Conservation (phyloP, 2,797 vertebrate species). For the Lemur catta region DNA sequence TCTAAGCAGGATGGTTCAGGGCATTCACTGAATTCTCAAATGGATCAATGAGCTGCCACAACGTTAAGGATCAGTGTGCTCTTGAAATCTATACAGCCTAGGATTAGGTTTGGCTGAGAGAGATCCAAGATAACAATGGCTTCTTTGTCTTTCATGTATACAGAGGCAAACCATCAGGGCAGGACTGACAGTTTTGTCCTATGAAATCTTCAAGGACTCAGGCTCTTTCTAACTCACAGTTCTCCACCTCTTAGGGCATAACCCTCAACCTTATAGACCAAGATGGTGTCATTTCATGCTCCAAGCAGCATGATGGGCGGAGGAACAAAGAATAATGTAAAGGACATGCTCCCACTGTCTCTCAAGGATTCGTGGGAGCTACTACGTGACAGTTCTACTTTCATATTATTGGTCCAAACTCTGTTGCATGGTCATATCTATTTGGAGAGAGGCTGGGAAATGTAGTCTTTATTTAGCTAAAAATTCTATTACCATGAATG, state of each 20-base stretch:
- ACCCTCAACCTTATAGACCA: neutral
- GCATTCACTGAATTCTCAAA: neutral
- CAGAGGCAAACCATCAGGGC: neutral
- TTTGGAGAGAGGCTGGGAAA: neutral
- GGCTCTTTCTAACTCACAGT: neutral
- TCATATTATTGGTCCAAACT: neutral
- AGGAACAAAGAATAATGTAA: neutral
- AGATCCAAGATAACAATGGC: neutral
- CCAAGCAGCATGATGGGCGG: neutral
- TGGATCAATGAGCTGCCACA: neutral
- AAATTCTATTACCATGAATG: neutral
- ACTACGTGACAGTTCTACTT: neutral
- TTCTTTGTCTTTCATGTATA: neutral
- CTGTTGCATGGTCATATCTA: neutral
- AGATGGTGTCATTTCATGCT: neutral
- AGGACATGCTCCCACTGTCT: neutral
- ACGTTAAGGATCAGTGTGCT: neutral
- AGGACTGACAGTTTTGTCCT: neutral
- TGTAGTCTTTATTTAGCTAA: neutral
- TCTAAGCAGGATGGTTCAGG: neutral
- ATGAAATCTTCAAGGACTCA: neutral
- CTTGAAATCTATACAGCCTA: neutral
- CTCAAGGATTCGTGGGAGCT: neutral
- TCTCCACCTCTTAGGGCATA: neutral
- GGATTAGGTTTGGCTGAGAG: neutral